These are phyloP conservation scores for Indicator indicator DNA, from an alignment of 2,113 vertebrate species.

Conservation along the genomic window DNA sequence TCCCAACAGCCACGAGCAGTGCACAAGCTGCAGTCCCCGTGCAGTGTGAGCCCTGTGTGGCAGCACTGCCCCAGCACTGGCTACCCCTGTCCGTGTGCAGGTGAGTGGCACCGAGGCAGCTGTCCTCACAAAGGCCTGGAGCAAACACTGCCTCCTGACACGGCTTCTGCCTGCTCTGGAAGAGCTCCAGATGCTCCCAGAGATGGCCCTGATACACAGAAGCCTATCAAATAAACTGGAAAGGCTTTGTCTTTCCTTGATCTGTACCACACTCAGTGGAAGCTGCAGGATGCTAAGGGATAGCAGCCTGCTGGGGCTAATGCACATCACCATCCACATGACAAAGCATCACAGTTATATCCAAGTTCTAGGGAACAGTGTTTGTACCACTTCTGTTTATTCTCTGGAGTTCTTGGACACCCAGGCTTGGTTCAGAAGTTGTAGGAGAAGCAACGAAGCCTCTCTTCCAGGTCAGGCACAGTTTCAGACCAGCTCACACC, in stretches of 20 bases:
- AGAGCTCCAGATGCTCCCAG: not conserved
- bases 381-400: not conserved
- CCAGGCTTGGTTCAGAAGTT: not conserved
- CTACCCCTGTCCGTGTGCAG: accelerated
- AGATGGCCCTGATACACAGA: accelerated
- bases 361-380: not conserved
- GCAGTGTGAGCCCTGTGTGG: too few species aligned
- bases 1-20: not conserved
- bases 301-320: not conserved
- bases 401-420: not conserved
- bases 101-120: not conserved
- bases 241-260: not conserved
- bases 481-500: not conserved
- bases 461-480: not conserved
- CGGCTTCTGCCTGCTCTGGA: not conserved
- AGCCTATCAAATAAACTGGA: not conserved
- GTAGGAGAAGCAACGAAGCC: not conserved
- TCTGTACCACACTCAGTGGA: not conserved
- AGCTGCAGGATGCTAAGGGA: not conserved
- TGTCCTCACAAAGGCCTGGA: not conserved
- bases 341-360: too few species aligned
- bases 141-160: too few species aligned
- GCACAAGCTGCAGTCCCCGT: accelerated
- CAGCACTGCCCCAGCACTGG: too few species aligned
- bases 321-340: not conserved